Base-by-base conservation (phyloP, 2,797 vertebrate genomes). In the Lutjanus argentimaculatus region DNA sequence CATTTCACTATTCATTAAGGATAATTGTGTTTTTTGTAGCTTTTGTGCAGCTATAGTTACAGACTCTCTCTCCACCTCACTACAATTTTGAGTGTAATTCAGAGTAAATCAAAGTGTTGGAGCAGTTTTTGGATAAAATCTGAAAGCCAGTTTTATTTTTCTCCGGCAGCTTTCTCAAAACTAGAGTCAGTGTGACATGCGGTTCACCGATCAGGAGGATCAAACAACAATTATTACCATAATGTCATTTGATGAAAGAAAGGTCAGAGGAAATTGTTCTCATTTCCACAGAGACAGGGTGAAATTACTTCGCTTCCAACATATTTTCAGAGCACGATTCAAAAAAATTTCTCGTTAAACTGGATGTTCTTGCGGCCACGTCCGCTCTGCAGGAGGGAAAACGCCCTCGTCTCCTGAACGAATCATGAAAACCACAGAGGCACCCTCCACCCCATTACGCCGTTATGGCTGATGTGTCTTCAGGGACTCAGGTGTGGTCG, bases 401-500 rank as follows among this genome's bases (percentile, higher is more conserved):
- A 74, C 45, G 1, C 52, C 71, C 15, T 52, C 1, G 21, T 77
- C 76, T 76, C 52, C 30, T 52, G 9, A 75, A 67, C 56, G 67
- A 75, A 85, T 71, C 52, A 67, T 17, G 6, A 12, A 56, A 70
- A 52, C 63, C 49, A 12, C 58, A 58, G 53, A 36, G 22, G 58
- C 52, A 8, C 1, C 43, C 64, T 56, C 58, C 58, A 6, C 43
- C 48, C 46, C 15, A 52, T 68, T 61, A 45, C 64, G 14, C 45
- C 4, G 63, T 36, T 58, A 42, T 0, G 48, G 79, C 68, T 65
- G 67, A 53, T 42, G 72, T 69, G 73, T 88, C 68, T 66, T 58
- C 75, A n/a, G 77, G 77, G 85, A 85, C 86, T 82, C 83, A 90
- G 89, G 89, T 89, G 85, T 78, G 79, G 51, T 70, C 16, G 11